Base-by-base conservation (phyloP, 1,140 invertebrate species). In the Macrosteles quadrilineatus region DNA sequence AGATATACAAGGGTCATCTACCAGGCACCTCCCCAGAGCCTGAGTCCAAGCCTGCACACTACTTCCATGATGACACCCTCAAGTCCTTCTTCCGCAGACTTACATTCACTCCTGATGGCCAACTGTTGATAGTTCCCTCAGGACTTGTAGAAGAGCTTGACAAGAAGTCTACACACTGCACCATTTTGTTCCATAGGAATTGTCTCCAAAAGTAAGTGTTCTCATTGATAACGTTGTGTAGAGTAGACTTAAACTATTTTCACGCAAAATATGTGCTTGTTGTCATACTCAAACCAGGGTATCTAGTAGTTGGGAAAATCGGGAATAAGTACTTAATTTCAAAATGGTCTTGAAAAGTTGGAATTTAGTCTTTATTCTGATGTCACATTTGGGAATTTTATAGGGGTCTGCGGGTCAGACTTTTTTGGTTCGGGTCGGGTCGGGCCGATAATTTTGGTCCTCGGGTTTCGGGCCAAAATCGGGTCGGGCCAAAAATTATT, bases 11-110 rank as follows among this genome's bases (percentile, higher is more conserved):
- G 80, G 85, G 90, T 6, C 83, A 81, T 32, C 43, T 65, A 12
- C 73, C 73, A 25, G 55, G 69, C 1, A 19, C 57, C 1, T 25
- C 45, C 25, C 21, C 23, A 76, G 78, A 84, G 1, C 75, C 90
- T n/a, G 82, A 87, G 69, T 84, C 84, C 0, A 87, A 88, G 74
- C 81, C 81, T 63, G 82, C 90, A 2, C 84, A 90, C 57, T 83
- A 98, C 32, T 99, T 95, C 79, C 90, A 97, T 77, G 97, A 98
- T 80, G 96, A 98, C 78, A 97, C 95, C 0, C 87, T 98, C 55
- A 92, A 95, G 78, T 95, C 96, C 1, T 98, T 95, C 80, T 98
- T 94, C 77, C 84, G 97, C 59, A 85, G 97, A 59, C 78, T 98
- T 1, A 85, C 88, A 25, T 98, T 96, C 77, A 92, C 92, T 50